Conservation (phyloP, 2,797 vertebrate genomes). For the Pseudochirops cupreus region DNA sequence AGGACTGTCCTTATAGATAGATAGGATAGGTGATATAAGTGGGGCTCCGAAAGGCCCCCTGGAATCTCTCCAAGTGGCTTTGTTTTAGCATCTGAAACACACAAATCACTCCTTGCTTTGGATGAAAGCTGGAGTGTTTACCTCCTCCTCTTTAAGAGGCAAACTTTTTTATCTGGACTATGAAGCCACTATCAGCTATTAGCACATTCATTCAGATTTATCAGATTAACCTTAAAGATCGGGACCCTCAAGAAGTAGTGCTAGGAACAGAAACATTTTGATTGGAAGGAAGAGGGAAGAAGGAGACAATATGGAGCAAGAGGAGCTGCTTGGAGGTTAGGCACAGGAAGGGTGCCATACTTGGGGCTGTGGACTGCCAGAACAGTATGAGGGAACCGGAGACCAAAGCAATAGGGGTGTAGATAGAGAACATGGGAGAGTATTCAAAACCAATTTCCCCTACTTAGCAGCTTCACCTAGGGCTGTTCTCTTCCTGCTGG, state of each 20-base stretch:
- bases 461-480: background rate
- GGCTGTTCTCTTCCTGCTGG: background rate
- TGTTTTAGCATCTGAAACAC: background rate
- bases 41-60: background rate
- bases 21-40: conserved; percentile 6
- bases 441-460: background rate
- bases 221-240: conserved; percentile 8
- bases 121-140: background rate
- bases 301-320: background rate
- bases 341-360: background rate
- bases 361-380: background rate
- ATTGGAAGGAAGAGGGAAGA: background rate
- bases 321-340: background rate
- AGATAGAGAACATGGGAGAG: background rate
- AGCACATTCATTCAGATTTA: background rate
- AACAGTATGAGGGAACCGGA: background rate
- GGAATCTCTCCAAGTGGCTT: background rate
- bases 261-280: background rate
- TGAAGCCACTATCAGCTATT: background rate
- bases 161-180: background rate
- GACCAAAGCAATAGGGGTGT: background rate
- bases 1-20: conserved; percentile 12
- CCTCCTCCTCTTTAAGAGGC: conserved; percentile 2
- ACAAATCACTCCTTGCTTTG: background rate
- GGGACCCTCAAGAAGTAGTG: background rate